These are phyloP conservation scores for Eledona agricola DNA, from an alignment of 2,888 invertebrate genomes.

Conservation along the genomic window DNA sequence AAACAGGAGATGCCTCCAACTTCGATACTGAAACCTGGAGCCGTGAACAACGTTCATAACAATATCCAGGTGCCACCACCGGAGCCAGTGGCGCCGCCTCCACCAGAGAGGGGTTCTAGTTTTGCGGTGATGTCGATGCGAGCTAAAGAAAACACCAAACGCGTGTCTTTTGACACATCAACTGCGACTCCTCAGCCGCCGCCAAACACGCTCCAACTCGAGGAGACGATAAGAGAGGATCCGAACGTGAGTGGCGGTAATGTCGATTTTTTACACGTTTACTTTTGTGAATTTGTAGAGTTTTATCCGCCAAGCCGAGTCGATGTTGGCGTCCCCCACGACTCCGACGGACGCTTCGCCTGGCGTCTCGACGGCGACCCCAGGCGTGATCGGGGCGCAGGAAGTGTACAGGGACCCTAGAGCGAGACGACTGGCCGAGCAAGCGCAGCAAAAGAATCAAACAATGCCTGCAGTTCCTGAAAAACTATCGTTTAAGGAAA, in stretches of 20 bases:
- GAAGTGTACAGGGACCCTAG: constrained; percentile 98
- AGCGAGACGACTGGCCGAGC: constrained; percentile 84
- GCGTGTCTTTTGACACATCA: constrained; percentile 60
- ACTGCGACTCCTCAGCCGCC: constrained; percentile 56
- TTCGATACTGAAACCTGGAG: constrained; percentile 62
- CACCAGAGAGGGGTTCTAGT: constrained; percentile 89
- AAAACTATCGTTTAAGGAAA: constrained; percentile 96
- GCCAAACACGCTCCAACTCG: constrained; percentile 63
- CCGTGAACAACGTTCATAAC: constrained; percentile 54
- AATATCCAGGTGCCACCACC: constrained; percentile 45
- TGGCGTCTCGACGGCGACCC: constrained; percentile 73
- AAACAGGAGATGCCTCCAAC: constrained; percentile 56
- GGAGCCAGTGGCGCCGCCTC: constrained; percentile 69
- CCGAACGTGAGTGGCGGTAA: constrained; percentile 74
- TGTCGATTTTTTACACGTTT: neutral
- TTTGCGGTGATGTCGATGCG: constrained; percentile 82
- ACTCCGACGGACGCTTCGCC: constrained; percentile 71
- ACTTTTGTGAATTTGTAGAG: constrained; percentile 63
- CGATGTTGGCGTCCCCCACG: constrained; percentile 78
- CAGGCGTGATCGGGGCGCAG: constrained; percentile 97
- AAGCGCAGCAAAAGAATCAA: constrained; percentile 69
- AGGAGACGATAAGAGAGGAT: constrained; percentile 73
- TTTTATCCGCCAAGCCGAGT: constrained; percentile 83
- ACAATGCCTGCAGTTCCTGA: constrained; percentile 81
- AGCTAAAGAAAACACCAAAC: constrained; percentile 59